Evolutionary conservation across 2,113 vertebrate species (phyloP), one percentile per base, ranked within the genome.

Genomic region (Callaeas wilsoni): DNA sequence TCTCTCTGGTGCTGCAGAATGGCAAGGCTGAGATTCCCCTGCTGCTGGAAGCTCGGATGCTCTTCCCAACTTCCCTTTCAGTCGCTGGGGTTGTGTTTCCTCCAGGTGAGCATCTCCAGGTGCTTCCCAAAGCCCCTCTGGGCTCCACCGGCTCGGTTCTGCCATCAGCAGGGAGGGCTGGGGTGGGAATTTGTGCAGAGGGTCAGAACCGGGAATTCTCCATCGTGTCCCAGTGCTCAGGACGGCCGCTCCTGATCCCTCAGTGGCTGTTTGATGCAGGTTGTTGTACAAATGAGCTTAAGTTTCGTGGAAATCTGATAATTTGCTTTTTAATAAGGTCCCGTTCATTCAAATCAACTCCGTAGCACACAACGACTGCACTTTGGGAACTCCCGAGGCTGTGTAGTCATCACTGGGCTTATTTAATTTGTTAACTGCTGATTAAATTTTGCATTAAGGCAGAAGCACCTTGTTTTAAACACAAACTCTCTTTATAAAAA

Each of bases 321-420:
- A 14, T 50, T 46, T 65, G 22, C 56, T 92, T 42, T 50, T 33
- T 68, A 13, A 8, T 6, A 4, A 29, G 5, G 62, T 44, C 26
- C 21, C 12, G 1, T 44, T n/a, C 10, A 8, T 49, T 17, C 23
- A 22, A 52, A 63, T 30, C n/a, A 35, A 18, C 13, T 26, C 90
- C 0, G 0, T 18, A 20, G 13, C 55, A 11, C 55, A 11, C 59
- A 2, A 8, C 0, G 1, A 3, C 19, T 4, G 6, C 0, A 2
- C 70, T 60, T 73, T 3, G 12, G 39, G 42, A 13, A 32, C 3
- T 5, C 12, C 16, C 9, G 41, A 29, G 44, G 19, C 20, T 44
- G 10, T 44, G 2, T 3, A 16, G 17, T 16, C 62, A 29, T 10
- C 33, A 0, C 4, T 53, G 37, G 60, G 32, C 4, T 69, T 4